Evolutionary conservation across 2,888 invertebrate genomes (phyloP).

Genomic region (Anticlea derivata): DNA sequence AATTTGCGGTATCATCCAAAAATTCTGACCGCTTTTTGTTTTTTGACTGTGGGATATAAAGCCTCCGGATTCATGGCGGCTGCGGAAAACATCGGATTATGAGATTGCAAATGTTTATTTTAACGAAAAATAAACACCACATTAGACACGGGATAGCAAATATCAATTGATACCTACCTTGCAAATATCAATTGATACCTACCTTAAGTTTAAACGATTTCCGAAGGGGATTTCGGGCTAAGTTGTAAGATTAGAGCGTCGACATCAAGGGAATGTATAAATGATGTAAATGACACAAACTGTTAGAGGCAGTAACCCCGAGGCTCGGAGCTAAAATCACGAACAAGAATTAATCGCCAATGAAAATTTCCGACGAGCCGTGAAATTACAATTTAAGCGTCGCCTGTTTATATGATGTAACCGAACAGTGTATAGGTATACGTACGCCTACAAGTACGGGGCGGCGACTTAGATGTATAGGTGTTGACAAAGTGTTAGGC

Average conservation of each 20-base stretch:
- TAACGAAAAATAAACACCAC: conserved; percentile 37
- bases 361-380: conserved; percentile 76
- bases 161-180: no score
- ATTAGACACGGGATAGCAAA: no score
- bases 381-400: conserved; percentile 80
- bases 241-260: conserved; percentile 39
- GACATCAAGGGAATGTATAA: conserved; percentile 40
- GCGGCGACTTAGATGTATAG: neutral
- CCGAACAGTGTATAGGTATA: conserved; percentile 27
- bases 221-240: conserved; percentile 31
- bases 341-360: conserved; percentile 76
- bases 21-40: conserved; percentile 54
- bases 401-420: conserved; percentile 62
- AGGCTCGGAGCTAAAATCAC: conserved; percentile 61
- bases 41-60: conserved; percentile 55
- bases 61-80: conserved; percentile 39
- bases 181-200: no score
- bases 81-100: conserved; percentile 39
- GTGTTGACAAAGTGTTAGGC: no score
- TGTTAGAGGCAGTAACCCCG: conserved; percentile 45
- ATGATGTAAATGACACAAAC: conserved; percentile 50
- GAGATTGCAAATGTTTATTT: conserved; percentile 42
- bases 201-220: no score
- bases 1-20: conserved; percentile 61
- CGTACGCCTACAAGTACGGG: conserved; percentile 4